Conservation (phyloP, 2,113 vertebrate species). For the Sinocyclocheilus anshuiensis region DNA sequence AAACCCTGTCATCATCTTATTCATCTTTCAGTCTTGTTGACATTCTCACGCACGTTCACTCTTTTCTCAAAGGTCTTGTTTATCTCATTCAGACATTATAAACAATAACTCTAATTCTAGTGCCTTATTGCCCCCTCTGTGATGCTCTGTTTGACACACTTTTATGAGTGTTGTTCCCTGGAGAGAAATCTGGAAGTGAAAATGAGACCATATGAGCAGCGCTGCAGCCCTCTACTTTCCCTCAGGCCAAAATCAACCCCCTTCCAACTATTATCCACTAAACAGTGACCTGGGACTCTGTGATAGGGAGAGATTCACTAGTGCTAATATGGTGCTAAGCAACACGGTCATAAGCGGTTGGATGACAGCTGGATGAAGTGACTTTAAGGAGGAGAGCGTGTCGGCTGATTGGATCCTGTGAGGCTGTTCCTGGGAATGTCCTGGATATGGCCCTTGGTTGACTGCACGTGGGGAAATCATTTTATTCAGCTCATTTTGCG, state of each 20-base stretch:
- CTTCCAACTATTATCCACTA: conserved; percentile 32
- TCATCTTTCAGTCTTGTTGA: neutral
- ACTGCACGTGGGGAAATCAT: neutral
- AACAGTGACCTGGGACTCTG: conserved; percentile 38
- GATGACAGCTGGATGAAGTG: conserved; percentile 34
- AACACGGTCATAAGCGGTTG: neutral
- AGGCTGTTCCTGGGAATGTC: conserved; percentile 24
- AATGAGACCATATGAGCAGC: conserved; percentile 9
- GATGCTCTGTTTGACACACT: conserved; percentile 25
- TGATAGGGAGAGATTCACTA: conserved; percentile 38
- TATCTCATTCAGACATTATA: conserved; percentile 27
- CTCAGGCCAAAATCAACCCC: conserved; percentile 29
- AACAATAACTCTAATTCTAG: conserved; percentile 23
- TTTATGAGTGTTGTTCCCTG: conserved; percentile 42
- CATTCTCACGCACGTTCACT: neutral
- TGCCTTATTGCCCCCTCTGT: conserved; percentile 11
- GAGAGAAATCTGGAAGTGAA: conserved; percentile 14
- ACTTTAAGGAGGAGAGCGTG: neutral
- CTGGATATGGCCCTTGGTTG: conserved; percentile 19
- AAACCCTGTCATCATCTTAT: too few relatives aligned
- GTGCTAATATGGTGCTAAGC: conserved; percentile 35
- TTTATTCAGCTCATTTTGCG: neutral
- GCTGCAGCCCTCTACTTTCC: conserved; percentile 1
- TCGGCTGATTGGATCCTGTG: conserved; percentile 21
- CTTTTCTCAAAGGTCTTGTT: conserved; percentile 1